Evolutionary conservation across 1,140 invertebrate genomes (phyloP).

Genomic region (Parapsyche elsis): DNA sequence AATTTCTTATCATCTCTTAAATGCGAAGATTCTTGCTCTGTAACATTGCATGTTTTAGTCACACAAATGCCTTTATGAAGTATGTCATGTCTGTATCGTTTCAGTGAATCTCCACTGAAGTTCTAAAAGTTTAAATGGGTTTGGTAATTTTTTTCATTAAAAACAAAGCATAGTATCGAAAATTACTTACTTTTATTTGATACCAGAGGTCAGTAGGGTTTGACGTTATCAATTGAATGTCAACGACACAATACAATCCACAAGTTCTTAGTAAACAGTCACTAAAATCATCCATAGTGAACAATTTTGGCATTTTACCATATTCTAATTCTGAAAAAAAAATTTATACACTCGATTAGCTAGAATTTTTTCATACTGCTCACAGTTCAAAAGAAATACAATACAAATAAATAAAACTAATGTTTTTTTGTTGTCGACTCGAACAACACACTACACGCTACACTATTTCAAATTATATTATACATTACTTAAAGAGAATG

Average conservation of each 20-base stretch:
- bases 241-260: constrained; percentile 64
- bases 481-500: too few relatives aligned
- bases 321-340: constrained; percentile 63
- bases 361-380: too few relatives aligned
- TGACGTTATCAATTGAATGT: constrained; percentile 61
- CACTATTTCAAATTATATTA: too few relatives aligned
- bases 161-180: too few relatives aligned
- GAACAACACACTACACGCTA: too few relatives aligned
- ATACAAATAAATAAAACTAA: too few relatives aligned
- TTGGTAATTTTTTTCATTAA: too few relatives aligned
- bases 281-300: constrained; percentile 65
- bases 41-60: constrained; percentile 56
- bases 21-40: background rate
- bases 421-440: too few relatives aligned
- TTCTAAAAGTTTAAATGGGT: constrained; percentile 58
- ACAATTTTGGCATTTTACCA: constrained; percentile 65
- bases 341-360: too few relatives aligned
- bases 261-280: constrained; percentile 59
- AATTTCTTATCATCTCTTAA: background rate
- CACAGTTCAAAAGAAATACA: too few relatives aligned
- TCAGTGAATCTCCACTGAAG: constrained; percentile 62
- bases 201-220: constrained; percentile 60
- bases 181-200: constrained; percentile 61
- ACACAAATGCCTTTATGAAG: constrained; percentile 67
- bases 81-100: constrained; percentile 67